Evolutionary conservation across 53 echinoderm and acorn worm species (phyloP).

Genomic region (Paracentrotus lividus): DNA sequence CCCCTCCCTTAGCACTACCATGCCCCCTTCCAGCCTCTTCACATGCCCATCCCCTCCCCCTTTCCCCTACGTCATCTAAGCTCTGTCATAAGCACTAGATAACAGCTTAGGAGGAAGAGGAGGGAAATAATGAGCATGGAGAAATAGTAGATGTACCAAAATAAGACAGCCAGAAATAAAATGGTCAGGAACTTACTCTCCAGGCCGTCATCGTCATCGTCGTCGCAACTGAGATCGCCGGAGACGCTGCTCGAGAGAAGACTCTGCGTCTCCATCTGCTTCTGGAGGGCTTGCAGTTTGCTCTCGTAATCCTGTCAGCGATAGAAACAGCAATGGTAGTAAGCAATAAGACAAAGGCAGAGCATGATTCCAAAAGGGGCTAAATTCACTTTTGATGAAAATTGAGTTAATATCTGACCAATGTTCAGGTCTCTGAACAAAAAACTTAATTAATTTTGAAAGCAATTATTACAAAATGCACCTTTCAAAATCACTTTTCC

Average conservation of each 20-base stretch:
- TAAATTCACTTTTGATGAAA: no score
- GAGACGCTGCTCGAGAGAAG: conserved; percentile 88
- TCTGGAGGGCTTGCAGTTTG: conserved; percentile 94
- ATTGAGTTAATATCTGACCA: no score
- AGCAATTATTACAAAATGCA: no score
- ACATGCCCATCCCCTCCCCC: conserved; percentile 2
- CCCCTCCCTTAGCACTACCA: not conserved
- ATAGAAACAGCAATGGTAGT: not conserved
- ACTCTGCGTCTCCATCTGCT: conserved; percentile 89
- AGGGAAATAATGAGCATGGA: conserved; percentile 90
- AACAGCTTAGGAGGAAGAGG: conserved; percentile 93
- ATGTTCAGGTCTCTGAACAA: no score
- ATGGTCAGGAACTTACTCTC: conserved; percentile 99
- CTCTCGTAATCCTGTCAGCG: conserved; percentile 88
- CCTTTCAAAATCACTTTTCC: no score
- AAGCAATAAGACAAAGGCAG: not conserved
- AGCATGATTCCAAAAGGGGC: no score
- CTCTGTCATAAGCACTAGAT: conserved; percentile 68
- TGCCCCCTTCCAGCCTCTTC: conserved; percentile 2
- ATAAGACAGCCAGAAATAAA: conserved; percentile 92
- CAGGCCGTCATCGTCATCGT: conserved; percentile 89
- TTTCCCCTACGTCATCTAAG: conserved; percentile 14
- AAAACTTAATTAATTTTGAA: no score
- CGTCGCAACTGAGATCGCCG: conserved; percentile 87
- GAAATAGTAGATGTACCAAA: conserved; percentile 98